Evolutionary conservation across 2,113 vertebrate genomes (phyloP).

Genomic region (Rostratula benghalensis): DNA sequence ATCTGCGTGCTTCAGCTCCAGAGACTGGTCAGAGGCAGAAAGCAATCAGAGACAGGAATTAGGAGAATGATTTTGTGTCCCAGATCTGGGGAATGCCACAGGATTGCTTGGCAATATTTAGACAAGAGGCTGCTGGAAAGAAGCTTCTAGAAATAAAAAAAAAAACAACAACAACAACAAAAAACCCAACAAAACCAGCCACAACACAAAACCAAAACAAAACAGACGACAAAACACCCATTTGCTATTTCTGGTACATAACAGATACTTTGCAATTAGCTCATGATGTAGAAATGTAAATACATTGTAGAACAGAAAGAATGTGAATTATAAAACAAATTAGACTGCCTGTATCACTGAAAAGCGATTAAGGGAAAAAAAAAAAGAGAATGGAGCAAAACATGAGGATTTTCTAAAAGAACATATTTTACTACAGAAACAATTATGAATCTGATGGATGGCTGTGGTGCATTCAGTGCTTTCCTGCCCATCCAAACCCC

Average conservation of each 20-base stretch:
- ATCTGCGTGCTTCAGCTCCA: neutral
- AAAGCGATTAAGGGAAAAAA: neutral
- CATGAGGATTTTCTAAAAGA: neutral
- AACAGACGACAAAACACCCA: neutral
- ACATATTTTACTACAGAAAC: neutral
- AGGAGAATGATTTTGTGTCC: conserved; percentile 43
- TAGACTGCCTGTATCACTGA: neutral
- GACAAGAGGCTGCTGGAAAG: neutral
- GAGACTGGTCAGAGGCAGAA: neutral
- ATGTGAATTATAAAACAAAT: neutral
- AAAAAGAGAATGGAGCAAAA: neutral
- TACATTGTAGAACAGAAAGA: neutral
- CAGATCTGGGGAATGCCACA: neutral
- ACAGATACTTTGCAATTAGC: neutral
- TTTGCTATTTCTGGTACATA: neutral
- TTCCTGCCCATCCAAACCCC: neutral
- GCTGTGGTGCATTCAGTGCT: neutral
- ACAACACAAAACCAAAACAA: neutral
- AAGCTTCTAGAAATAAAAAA: conserved; percentile 1
- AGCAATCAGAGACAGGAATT: conserved; percentile 56
- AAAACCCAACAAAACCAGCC: too few relatives aligned
- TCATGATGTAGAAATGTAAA: neutral
- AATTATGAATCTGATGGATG: neutral
- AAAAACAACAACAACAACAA: neutral
- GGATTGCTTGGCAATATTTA: conserved; percentile 18